Conservation (phyloP, 2,113 vertebrate species). For the Sminthopsis crassicaudata region DNA sequence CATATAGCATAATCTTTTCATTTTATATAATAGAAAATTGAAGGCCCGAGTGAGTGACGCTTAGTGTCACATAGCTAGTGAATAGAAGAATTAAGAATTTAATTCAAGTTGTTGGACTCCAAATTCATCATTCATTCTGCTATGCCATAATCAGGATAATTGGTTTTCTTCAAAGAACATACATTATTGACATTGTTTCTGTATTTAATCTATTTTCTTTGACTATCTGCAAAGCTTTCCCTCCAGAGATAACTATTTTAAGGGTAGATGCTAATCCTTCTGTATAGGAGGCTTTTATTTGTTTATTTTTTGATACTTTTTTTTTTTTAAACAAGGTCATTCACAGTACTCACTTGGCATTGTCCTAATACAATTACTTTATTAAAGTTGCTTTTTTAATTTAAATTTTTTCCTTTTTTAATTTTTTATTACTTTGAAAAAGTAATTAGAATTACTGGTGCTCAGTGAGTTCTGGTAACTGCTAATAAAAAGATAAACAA, state of each 20-base stretch:
- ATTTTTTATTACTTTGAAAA: not conserved
- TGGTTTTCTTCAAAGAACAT: not conserved
- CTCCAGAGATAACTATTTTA: slow-evolving; percentile 32
- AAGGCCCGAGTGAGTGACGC: not conserved
- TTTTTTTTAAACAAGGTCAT: not conserved
- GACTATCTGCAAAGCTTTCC: not conserved
- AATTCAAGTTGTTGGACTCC: not conserved
- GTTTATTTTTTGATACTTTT: slow-evolving; percentile 10
- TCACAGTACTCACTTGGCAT: not conserved
- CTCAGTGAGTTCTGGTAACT: not conserved
- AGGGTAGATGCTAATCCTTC: slow-evolving; percentile 43
- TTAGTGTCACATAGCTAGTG: not conserved
- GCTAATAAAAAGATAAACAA: not conserved
- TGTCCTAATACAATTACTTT: not conserved
- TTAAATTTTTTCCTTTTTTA: not conserved
- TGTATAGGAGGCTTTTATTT: not conserved
- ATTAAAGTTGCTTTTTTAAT: not conserved
- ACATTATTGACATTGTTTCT: not conserved
- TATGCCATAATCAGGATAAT: not conserved
- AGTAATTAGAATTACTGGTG: not conserved
- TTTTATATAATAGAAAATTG: not conserved
- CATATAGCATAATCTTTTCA: not conserved
- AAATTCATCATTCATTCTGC: not conserved
- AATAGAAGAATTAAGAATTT: not conserved
- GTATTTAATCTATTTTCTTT: slow-evolving; percentile 33